A percentile compares a stretch with the other conserved stretches of the same genome.
These are phyloP conservation scores for Drosophila niveifrons DNA, from an alignment of 2,888 invertebrate genomes.

Conservation along the genomic window DNA sequence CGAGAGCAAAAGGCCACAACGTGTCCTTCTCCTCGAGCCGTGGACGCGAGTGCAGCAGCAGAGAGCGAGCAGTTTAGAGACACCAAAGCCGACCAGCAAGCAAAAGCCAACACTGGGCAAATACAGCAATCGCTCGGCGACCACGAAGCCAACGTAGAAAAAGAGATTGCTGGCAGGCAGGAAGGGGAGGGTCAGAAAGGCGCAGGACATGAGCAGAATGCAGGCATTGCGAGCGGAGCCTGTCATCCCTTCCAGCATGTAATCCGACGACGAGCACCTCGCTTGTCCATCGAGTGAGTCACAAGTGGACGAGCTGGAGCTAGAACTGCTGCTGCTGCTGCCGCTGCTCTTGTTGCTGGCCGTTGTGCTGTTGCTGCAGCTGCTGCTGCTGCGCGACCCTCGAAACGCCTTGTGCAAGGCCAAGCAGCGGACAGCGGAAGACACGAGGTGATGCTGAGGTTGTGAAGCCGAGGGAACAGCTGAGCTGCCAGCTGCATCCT, in stretches of 20 bases:
- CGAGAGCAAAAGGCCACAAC: constrained; percentile 80
- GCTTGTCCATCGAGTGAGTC: constrained; percentile 73
- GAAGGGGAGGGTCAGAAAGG: constrained; percentile 95
- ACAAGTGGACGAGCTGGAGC: constrained; percentile 52
- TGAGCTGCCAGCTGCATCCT: constrained; percentile 42
- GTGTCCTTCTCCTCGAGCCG: constrained; percentile 77
- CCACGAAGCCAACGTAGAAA: constrained; percentile 99
- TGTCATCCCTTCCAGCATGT: constrained; percentile 54
- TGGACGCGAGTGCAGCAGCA: constrained; percentile 75
- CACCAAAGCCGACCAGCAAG: constrained; percentile 92
- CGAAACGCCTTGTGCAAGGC: constrained; percentile 76
- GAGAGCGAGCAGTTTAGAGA: constrained; percentile 86
- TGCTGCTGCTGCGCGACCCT: constrained; percentile 84
- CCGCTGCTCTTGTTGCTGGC: constrained; percentile 85
- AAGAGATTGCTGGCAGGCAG: constrained; percentile 98
- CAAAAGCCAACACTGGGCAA: constrained; percentile 98
- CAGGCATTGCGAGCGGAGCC: constrained; percentile 70
- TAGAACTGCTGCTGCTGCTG: constrained; percentile 76
- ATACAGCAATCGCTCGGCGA: constrained; percentile 98
- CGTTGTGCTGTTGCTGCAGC: constrained; percentile 85
- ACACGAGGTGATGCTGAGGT: constrained; percentile 73
- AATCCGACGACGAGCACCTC: constrained; percentile 32
- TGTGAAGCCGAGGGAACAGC: constrained; percentile 85
- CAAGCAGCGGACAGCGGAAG: constrained; percentile 70
- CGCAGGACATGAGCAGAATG: constrained; percentile 88